Base-by-base conservation (phyloP, 2,888 invertebrate genomes). In the Chrysomela aeneicollis region DNA sequence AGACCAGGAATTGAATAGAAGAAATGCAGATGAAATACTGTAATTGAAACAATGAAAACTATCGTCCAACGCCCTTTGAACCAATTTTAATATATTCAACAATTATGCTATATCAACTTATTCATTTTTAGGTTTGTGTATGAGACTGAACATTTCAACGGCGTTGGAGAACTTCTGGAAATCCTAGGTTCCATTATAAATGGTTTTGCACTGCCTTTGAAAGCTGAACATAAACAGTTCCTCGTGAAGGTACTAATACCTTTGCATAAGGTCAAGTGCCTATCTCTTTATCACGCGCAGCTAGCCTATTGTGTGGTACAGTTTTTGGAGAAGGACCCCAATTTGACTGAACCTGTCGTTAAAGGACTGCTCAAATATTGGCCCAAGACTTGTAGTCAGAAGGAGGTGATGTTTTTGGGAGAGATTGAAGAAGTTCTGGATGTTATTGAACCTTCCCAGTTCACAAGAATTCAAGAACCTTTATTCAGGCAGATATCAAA, bases 351-450 rank as follows among this genome's bases (percentile, higher is more conserved):
- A 82, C 95, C 95, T 61, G 97, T 98, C 73, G 94, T 98, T 78
- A 90, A 92, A 81, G 94, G 95, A 74, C 86, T 98, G 81, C 87
- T 98, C 78, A 98, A 98, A 84, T 97, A 94, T 85, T 98, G 98
- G 98, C 98, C 98, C 74, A 98, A 98, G 85, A 97, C 97, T 26
- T 97, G 97, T 85, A 97, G 97, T 77, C 97, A 97, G 61, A 99
- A 99, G 83, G 98, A 99, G 86, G 98, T 99, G 74, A 99, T 99
- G 98, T 99, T 98, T 86, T 89, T 99, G 82, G 98, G 98, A 69
- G 99, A 99, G 86, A 92, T 99, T 76, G 99, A 99, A 85, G 99
- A 99, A 85, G 96, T 99, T 78, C 87, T 99, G 83, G 99, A 99
- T 85, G 98, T 99, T 75, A 98, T 99, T 85, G 99, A 99, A 86